Percentiles rank a stretch among this genome's conserved stretches.
Conservation (phyloP, 2,797 vertebrate species). For the Phalloptychus januarius region DNA sequence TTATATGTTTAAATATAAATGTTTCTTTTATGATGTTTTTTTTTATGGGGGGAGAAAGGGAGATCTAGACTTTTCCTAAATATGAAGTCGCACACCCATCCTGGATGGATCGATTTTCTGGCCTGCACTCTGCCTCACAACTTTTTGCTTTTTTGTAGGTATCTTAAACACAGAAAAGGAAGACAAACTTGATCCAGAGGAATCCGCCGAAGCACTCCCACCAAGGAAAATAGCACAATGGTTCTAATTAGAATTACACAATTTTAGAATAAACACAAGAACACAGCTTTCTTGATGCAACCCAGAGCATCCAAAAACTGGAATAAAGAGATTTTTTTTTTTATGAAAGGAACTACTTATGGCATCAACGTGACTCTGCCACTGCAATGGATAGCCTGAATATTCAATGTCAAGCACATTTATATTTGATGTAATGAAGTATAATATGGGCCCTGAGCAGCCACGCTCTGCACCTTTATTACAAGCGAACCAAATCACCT, state of each 20-base stretch:
- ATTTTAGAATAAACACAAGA: not conserved
- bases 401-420: constrained; percentile 33
- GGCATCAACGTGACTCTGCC: not conserved
- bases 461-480: constrained; percentile 17
- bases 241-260: not conserved
- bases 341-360: not conserved
- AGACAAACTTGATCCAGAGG: not conserved
- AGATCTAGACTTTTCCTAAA: too few relatives aligned
- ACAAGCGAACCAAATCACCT: constrained; percentile 24
- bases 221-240: not conserved
- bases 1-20: too few relatives aligned
- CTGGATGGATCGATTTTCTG: not conserved
- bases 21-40: too few relatives aligned
- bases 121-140: not conserved
- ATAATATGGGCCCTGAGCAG: constrained; percentile 15
- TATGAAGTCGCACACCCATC: too few relatives aligned
- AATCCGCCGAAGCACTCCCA: too few relatives aligned
- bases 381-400: not conserved
- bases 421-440: constrained; percentile 30
- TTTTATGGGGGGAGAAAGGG: too few relatives aligned
- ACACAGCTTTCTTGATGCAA: not conserved
- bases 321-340: not conserved
- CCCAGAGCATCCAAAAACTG: not conserved
- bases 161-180: not conserved
- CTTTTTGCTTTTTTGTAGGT: not conserved